Percentiles rank a stretch among this genome's conserved stretches.
Evolutionary conservation across 2,797 vertebrate genomes (phyloP).

Genomic region (Rachycentron canadum): DNA sequence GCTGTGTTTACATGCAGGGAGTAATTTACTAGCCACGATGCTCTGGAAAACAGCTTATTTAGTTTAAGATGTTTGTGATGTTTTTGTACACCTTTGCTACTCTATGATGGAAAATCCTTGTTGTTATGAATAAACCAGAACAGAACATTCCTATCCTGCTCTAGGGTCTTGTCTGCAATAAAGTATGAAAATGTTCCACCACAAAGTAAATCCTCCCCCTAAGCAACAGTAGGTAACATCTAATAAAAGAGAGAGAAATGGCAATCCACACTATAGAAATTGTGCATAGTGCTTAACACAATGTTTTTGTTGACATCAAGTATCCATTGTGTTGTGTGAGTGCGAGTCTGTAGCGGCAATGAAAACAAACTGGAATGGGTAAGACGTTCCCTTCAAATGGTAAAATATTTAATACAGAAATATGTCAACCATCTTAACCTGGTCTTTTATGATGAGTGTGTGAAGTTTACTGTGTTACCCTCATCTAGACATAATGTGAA

Average conservation of each 20-base stretch:
- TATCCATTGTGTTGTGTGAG: slow-evolving; percentile 10
- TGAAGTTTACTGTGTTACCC: slow-evolving; percentile 9
- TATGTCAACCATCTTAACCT: background rate
- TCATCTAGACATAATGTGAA: background rate
- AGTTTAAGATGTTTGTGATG: slow-evolving; percentile 25
- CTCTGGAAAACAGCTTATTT: slow-evolving; percentile 47
- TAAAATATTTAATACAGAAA: slow-evolving; percentile 24
- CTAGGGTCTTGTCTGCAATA: slow-evolving; percentile 32
- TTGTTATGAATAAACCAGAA: slow-evolving; percentile 46
- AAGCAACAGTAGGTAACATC: slow-evolving; percentile 35
- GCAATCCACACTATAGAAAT: slow-evolving; percentile 40
- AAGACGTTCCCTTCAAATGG: background rate
- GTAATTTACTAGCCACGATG: slow-evolving; percentile 20
- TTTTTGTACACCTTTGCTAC: slow-evolving; percentile 13
- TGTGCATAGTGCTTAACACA: slow-evolving; percentile 24
- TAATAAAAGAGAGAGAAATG: slow-evolving; percentile 34
- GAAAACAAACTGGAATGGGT: slow-evolving; percentile 22
- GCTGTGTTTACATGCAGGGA: slow-evolving; percentile 56
- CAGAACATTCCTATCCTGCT: slow-evolving; percentile 30
- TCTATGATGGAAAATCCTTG: slow-evolving; percentile 27
- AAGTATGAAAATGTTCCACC: slow-evolving; percentile 43
- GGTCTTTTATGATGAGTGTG: background rate
- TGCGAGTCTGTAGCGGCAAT: slow-evolving; percentile 13
- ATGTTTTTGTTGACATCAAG: slow-evolving; percentile 48
- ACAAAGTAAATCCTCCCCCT: slow-evolving; percentile 35